Evolutionary conservation across 2,797 vertebrate species (phyloP).

Genomic region (Xenopus petersii): DNA sequence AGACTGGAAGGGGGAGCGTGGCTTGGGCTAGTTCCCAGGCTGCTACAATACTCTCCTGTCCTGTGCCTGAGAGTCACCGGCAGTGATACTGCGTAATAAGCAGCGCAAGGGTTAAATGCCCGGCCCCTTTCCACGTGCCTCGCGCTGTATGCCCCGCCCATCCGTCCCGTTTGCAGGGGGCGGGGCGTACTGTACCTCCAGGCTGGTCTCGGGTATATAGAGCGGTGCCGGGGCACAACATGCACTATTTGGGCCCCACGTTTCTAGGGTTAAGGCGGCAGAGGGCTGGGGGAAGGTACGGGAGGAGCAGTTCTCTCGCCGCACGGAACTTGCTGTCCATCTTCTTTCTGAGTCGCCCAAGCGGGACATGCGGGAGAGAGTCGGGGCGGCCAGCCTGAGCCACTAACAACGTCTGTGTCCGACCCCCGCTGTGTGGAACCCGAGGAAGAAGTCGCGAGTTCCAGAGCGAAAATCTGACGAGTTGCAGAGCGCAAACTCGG

Average conservation of each 20-base stretch:
- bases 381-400: neutral
- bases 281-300: neutral
- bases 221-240: slow-evolving; percentile 12
- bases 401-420: neutral
- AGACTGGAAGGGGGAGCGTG: too few relatives aligned
- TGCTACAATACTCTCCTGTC: too few relatives aligned
- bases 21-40: too few relatives aligned
- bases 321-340: neutral
- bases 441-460: neutral
- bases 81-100: too few relatives aligned
- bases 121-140: neutral
- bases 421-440: neutral
- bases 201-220: slow-evolving; percentile 41
- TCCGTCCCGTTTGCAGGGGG: slow-evolving; percentile 18
- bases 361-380: slow-evolving; percentile 26
- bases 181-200: slow-evolving; percentile 30
- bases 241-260: slow-evolving; percentile 11
- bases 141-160: slow-evolving; percentile 28
- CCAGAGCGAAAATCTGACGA: too few relatives aligned
- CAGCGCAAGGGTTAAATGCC: neutral
- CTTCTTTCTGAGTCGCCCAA: neutral
- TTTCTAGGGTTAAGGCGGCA: neutral
- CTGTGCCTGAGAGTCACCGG: too few relatives aligned
- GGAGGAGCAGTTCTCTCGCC: neutral
- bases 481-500: too few relatives aligned